Conservation (phyloP, 2,888 invertebrate genomes). For the Macroteleia sp. region DNA sequence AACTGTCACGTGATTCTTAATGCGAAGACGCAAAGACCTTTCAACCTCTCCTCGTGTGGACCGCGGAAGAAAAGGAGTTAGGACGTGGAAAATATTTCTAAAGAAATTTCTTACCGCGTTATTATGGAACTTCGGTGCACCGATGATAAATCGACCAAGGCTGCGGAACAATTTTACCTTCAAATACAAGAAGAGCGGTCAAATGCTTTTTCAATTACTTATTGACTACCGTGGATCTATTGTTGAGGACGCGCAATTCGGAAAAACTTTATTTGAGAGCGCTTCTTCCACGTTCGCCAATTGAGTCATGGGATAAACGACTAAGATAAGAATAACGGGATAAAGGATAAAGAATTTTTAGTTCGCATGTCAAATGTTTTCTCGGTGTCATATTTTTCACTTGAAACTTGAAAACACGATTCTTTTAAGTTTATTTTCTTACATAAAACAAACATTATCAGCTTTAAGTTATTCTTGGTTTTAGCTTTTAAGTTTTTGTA, state of each 20-base stretch:
- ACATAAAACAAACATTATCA: no score
- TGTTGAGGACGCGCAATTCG: conserved; percentile 24
- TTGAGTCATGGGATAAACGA: conserved; percentile 2
- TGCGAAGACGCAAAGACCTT: conserved; percentile 61
- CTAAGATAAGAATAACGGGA: no score
- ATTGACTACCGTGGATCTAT: conserved; percentile 24
- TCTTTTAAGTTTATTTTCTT: no score
- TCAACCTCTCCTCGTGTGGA: conserved; percentile 54
- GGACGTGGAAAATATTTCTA: conserved; percentile 52
- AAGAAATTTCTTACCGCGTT: conserved; percentile 58
- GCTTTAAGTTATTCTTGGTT: no score
- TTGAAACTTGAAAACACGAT: no score
- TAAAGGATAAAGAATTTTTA: no score
- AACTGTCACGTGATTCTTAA: conserved; percentile 63
- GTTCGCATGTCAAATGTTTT: no score
- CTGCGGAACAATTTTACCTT: conserved; percentile 52
- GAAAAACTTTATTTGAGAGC: conserved; percentile 36
- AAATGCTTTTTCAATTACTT: conserved; percentile 55
- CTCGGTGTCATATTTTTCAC: no score
- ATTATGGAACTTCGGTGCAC: conserved; percentile 51
- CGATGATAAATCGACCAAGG: conserved; percentile 47
- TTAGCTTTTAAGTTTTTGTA: no score
- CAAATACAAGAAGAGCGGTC: conserved; percentile 50
- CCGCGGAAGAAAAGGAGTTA: conserved; percentile 39
- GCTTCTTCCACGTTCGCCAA: conserved; percentile 1